Conservation (phyloP, 2,113 vertebrate genomes). For the Bos indicus region DNA sequence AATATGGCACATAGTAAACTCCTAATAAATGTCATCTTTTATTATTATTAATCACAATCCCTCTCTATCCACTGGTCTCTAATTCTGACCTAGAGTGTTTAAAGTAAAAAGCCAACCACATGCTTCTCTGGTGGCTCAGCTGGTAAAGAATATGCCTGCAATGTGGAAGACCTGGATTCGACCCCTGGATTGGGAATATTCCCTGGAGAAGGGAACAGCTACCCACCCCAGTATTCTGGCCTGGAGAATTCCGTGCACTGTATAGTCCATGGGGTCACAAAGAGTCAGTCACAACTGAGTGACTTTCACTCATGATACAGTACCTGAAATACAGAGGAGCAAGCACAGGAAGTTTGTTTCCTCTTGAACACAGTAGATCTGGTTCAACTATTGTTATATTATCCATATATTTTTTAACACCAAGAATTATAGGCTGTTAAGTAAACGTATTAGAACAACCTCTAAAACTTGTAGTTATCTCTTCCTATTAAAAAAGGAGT, state of each 20-base stretch:
- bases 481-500: neutral
- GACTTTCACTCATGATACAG: neutral
- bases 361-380: neutral
- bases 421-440: neutral
- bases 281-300: neutral
- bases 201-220: neutral
- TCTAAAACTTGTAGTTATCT: neutral
- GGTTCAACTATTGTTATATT: neutral
- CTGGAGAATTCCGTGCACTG: neutral
- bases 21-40: neutral
- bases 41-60: neutral
- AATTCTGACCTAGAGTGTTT: neutral
- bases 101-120: neutral
- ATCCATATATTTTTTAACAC: neutral
- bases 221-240: neutral
- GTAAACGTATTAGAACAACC: neutral
- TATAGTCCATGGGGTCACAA: neutral
- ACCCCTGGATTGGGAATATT: neutral
- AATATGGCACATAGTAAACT: neutral
- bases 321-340: neutral
- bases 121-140: neutral
- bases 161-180: neutral
- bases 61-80: neutral
- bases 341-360: neutral
- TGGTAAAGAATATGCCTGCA: neutral